These are phyloP conservation scores for Pogonocherus hispidulus DNA, from an alignment of 2,888 invertebrate species.

Conservation along the genomic window DNA sequence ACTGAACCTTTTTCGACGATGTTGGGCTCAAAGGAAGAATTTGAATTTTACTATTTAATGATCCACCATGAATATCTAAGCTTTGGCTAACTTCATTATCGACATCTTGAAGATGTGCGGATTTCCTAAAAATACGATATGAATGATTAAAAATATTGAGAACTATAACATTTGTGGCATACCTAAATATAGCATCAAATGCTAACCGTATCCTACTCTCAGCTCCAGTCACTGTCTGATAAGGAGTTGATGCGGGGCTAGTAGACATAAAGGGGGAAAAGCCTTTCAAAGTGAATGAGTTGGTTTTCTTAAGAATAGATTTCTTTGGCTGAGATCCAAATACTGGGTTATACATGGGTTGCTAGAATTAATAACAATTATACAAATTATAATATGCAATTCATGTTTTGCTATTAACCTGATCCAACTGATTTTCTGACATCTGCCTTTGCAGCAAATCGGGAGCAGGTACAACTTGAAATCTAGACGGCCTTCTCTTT, in stretches of 20 bases:
- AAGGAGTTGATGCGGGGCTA: constrained; percentile 74
- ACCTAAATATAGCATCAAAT: constrained; percentile 90
- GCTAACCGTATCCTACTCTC: constrained; percentile 89
- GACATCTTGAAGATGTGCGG: constrained; percentile 87
- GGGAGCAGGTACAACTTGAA: constrained; percentile 84
- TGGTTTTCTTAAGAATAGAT: constrained; percentile 94
- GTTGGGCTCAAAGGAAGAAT: constrained; percentile 76
- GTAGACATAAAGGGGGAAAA: constrained; percentile 72
- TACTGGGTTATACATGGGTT: constrained; percentile 68
- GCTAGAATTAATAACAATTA: constrained; percentile 38
- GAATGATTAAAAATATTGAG: neutral
- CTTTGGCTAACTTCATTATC: constrained; percentile 69
- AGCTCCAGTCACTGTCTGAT: constrained; percentile 90
- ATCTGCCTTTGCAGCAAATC: constrained; percentile 74
- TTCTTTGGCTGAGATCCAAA: constrained; percentile 75
- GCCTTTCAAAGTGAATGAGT: constrained; percentile 80
- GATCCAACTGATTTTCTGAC: constrained; percentile 62
- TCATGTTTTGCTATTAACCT: constrained; percentile 21
- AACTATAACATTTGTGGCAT: neutral
- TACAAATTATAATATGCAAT: neutral
- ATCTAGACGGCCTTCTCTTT: constrained; percentile 77
- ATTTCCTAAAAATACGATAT: constrained; percentile 70
- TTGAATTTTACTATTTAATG: constrained; percentile 64
- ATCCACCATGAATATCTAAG: constrained; percentile 55
- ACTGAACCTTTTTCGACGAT: constrained; percentile 88